Base-by-base conservation (phyloP, 2,888 invertebrate species). In the Acrobeloides nanus region DNA sequence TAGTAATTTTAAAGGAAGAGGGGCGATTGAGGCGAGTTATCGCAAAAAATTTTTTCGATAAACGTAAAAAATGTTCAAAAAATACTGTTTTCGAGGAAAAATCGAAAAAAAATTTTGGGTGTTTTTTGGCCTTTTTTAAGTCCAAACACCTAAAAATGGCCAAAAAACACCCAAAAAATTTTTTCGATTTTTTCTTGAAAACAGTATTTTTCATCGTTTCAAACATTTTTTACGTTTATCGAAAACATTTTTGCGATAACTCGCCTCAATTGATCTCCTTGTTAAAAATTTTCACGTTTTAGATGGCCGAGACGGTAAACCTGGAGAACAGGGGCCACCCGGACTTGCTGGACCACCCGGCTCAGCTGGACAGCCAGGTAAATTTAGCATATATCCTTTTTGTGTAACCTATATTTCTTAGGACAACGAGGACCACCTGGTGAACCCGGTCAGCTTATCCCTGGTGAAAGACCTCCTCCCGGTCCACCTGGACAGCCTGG, bases 401-500 rank as follows among this genome's bases (percentile, higher is more conserved):
- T 29, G 31, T 29, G 10, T 29, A 29, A 29, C n/a, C n/a, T 29
- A 29, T n/a, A 29, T 29, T 29, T 10, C 20, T 37, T 44, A 10
- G 57, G 57, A 1, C 48, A 45, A 20, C 18, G 43, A 12, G 57
- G 57, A 15, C 54, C 54, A 6, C 46, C 55, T 1, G 59, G 59
- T 38, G 50, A 44, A 31, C 46, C 46, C n/a, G 48, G 47, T 6
- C 40, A 46, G 21, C 25, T 60, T 6, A 32, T 57, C 6, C 49
- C 64, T 15, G 62, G 64, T 17, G 38, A 38, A 17, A 33, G 32
- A 29, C 55, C 37, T n/a, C 51, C 45, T 3, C 46, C 57, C 17
- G 61, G 62, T 23, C 65, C 59, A 10, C 59, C 55, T 17, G 66
- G 70, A 39, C 64, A 63, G 25, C 60, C 66, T 24, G 68, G 69